Percentiles rank a stretch among this genome's conserved stretches.
Conservation (phyloP, 2,888 invertebrate genomes). For the Tenthredo notha region DNA sequence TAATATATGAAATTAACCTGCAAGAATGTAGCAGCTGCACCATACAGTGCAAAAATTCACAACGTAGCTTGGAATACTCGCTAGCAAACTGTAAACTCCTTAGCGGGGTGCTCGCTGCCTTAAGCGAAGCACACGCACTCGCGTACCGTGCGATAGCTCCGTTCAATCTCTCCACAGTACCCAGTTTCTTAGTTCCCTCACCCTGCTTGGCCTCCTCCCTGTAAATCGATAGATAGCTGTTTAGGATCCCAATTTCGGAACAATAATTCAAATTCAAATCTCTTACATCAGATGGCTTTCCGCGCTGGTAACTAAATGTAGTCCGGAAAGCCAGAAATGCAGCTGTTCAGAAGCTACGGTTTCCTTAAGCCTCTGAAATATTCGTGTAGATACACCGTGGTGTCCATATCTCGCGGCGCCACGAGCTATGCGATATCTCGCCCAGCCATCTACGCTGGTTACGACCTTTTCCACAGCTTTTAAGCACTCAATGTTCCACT, state of each 20-base stretch:
- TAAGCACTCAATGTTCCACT: constrained; percentile 83
- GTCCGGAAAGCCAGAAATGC: constrained; percentile 92
- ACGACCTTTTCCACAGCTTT: constrained; percentile 82
- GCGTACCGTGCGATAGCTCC: constrained; percentile 74
- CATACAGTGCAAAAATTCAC: constrained; percentile 86
- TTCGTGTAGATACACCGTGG: constrained; percentile 85
- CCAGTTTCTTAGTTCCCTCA: constrained; percentile 63
- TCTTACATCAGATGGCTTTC: constrained; percentile 83
- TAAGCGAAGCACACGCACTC: constrained; percentile 76
- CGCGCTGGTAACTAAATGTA: constrained; percentile 88
- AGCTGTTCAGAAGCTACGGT: constrained; percentile 92
- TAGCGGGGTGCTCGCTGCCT: constrained; percentile 85
- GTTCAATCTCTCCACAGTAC: constrained; percentile 73
- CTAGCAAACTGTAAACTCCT: constrained; percentile 86
- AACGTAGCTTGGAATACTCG: constrained; percentile 88
- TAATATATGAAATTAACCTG: constrained; percentile 65
- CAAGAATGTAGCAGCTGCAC: constrained; percentile 86
- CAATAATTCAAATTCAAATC: constrained; percentile 39
- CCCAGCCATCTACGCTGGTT: constrained; percentile 86
- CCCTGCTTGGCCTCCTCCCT: constrained; percentile 66
- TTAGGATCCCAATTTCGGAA: neutral
- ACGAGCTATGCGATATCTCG: constrained; percentile 91
- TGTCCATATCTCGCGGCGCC: constrained; percentile 93
- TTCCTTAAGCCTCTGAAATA: constrained; percentile 83
- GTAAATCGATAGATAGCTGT: neutral